phyloP scores from a whole-genome alignment of 1,140 invertebrate species.

The Steinernema feltiae region DNA sequence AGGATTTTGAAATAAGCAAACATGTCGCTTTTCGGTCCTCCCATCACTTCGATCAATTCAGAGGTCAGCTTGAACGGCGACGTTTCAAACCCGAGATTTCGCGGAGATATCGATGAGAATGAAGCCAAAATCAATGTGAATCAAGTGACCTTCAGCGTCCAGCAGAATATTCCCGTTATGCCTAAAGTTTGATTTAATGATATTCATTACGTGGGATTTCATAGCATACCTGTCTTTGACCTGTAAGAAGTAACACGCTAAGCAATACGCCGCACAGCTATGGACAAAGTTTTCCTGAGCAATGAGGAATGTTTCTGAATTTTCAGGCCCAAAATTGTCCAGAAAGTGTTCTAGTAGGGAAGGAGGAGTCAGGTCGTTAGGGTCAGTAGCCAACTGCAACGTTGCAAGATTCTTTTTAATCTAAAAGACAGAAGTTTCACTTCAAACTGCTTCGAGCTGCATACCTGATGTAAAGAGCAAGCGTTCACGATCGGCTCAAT shows the following conservation, averaged over 20 bases:
- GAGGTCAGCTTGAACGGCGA: slow-evolving; percentile 89
- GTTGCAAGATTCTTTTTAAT: slow-evolving; percentile 46
- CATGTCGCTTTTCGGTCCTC: slow-evolving; percentile 90
- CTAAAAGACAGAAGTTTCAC: slow-evolving; percentile 13
- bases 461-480: slow-evolving; percentile 90
- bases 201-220: slow-evolving; percentile 4
- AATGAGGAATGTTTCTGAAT: slow-evolving; percentile 70
- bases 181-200: slow-evolving; percentile 62
- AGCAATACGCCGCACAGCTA: slow-evolving; percentile 92
- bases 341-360: slow-evolving; percentile 84
- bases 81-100: slow-evolving; percentile 92
- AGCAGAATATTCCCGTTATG: slow-evolving; percentile 98
- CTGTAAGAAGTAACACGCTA: slow-evolving; percentile 93
- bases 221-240: slow-evolving; percentile 81
- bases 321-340: slow-evolving; percentile 78
- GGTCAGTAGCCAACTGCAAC: background rate
- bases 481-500: slow-evolving; percentile 94
- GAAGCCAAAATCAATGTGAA: slow-evolving; percentile 99
- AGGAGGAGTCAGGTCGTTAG: slow-evolving; percentile 20
- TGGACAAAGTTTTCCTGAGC: slow-evolving; percentile 95
- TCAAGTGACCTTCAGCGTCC: slow-evolving; percentile 89
- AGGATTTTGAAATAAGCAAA: slow-evolving; percentile 96
- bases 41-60: slow-evolving; percentile 93
- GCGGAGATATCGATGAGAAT: slow-evolving; percentile 95
- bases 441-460: background rate